These are phyloP conservation scores for Pristionchus maxplancki DNA, from an alignment of 2,888 invertebrate species.

Conservation along the genomic window DNA sequence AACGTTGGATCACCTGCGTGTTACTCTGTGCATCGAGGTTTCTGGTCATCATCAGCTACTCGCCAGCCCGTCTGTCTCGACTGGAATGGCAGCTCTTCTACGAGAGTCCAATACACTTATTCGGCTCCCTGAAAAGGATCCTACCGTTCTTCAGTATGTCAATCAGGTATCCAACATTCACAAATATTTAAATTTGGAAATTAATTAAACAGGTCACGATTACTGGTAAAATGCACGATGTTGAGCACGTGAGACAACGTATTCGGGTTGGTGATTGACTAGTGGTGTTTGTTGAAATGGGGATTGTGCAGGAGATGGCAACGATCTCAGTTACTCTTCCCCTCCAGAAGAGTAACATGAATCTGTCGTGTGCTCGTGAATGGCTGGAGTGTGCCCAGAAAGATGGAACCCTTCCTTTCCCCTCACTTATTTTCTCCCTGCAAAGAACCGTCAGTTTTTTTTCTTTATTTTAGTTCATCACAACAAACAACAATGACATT, in stretches of 20 bases:
- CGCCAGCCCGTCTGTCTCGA: neutral
- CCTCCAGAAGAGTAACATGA: conserved; percentile 46
- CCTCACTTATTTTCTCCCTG: conserved; percentile 43
- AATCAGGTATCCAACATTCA: neutral
- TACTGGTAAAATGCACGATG: conserved; percentile 34
- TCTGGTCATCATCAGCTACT: conserved; percentile 24
- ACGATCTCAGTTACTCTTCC: conserved; percentile 47
- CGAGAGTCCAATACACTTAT: conserved; percentile 25
- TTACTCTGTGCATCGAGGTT: conserved; percentile 49
- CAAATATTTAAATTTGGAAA: too few species aligned
- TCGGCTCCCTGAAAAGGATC: conserved; percentile 43
- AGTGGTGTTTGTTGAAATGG: neutral
- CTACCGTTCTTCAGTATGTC: neutral
- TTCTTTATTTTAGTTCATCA: neutral
- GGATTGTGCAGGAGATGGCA: conserved; percentile 26
- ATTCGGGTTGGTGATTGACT: conserved; percentile 18
- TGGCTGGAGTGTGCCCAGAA: conserved; percentile 19
- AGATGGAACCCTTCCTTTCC: conserved; percentile 49
- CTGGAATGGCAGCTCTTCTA: conserved; percentile 48
- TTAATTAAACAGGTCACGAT: conserved; percentile 45
- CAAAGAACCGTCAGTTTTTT: conserved; percentile 22
- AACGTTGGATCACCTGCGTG: conserved; percentile 6
- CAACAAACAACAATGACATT: neutral
- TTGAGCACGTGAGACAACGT: conserved; percentile 37
- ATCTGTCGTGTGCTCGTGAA: conserved; percentile 46